Conservation (phyloP, 2,113 vertebrate species). For the Alligator mississippiensis region DNA sequence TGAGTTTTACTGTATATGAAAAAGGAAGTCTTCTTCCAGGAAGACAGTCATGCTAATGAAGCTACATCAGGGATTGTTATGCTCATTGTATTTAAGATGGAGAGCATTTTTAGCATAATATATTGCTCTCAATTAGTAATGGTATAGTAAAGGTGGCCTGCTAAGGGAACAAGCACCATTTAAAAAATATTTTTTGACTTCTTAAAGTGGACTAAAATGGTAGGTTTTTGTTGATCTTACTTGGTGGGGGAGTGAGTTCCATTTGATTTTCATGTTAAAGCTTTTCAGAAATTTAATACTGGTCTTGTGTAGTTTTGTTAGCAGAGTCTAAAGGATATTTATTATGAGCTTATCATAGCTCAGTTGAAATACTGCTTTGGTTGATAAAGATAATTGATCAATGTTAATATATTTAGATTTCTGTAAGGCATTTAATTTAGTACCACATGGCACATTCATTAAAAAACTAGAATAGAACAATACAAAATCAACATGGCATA, state of each 20-base stretch:
- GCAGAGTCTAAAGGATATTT: neutral
- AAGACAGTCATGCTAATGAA: neutral
- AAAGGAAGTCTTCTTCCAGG: neutral
- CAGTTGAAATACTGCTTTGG: neutral
- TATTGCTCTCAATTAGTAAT: neutral
- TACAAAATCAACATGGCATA: neutral
- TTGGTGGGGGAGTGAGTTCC: neutral
- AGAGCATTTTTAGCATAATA: neutral
- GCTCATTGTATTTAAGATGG: neutral
- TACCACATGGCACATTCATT: neutral
- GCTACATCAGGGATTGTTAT: neutral
- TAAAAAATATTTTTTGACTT: neutral
- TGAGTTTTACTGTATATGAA: neutral
- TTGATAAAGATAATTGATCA: neutral
- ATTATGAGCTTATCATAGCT: neutral
- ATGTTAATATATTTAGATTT: neutral
- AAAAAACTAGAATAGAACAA: neutral
- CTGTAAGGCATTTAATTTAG: neutral
- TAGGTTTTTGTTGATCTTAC: neutral
- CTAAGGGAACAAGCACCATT: neutral
- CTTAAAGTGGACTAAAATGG: neutral
- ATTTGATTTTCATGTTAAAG: slow-evolving; percentile 4
- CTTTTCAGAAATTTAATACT: neutral
- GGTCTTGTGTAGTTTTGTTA: neutral
- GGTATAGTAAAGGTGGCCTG: neutral